Conservation (phyloP, 1,140 invertebrate genomes). For the Schlechtendalia chinensis region DNA sequence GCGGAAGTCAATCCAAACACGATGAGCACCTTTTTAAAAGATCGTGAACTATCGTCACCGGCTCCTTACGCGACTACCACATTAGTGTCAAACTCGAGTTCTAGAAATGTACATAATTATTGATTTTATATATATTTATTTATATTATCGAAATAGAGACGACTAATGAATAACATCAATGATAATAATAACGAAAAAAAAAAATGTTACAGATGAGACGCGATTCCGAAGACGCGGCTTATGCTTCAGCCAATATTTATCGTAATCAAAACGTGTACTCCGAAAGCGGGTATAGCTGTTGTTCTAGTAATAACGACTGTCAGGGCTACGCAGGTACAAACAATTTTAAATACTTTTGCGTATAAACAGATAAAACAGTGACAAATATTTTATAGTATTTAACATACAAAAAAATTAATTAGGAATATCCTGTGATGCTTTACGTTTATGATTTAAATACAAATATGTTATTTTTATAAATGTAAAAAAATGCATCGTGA, state of each 20-base stretch:
- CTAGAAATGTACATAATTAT: conserved; percentile 30
- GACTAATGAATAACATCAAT: no score
- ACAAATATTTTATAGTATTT: no score
- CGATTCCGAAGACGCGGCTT: conserved; percentile 31
- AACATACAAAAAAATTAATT: no score
- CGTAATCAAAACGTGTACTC: conserved; percentile 30
- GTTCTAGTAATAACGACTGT: conserved; percentile 38
- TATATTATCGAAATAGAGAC: no score
- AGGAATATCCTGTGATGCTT: no score
- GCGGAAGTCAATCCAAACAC: conserved; percentile 57
- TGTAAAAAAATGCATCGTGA: no score
- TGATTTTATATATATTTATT: no score
- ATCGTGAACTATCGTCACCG: conserved; percentile 51
- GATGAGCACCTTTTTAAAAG: conserved; percentile 51
- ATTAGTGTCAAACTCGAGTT: conserved; percentile 51
- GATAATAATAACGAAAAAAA: no score
- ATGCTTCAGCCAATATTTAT: conserved; percentile 38
- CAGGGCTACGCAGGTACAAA: conserved; percentile 6
- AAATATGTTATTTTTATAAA: no score
- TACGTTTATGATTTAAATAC: no score
- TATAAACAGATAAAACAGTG: no score
- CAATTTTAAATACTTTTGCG: no score
- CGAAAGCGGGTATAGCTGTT: conserved; percentile 40
- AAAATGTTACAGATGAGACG: conserved; percentile 4
- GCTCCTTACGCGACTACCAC: conserved; percentile 55